phyloP scores from a whole-genome alignment of 2,888 invertebrate genomes.

The Brenthis daphne region DNA sequence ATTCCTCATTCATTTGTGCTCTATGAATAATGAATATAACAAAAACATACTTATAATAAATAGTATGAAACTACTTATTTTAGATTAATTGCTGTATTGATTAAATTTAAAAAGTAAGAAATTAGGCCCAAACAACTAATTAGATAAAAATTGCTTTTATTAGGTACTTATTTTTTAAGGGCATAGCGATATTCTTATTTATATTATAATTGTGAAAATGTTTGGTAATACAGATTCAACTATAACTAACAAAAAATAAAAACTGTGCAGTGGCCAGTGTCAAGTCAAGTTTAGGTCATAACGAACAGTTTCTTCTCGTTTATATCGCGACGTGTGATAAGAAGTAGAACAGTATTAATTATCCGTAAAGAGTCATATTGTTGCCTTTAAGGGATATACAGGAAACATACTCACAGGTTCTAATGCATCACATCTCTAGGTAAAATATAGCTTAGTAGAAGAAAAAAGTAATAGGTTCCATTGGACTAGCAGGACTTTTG shows the following conservation, averaged over 20 bases:
- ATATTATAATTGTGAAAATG: no score
- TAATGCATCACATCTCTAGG: conserved; percentile 44
- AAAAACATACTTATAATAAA: no score
- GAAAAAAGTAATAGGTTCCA: conserved; percentile 55
- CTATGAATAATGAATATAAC: not conserved
- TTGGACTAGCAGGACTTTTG: conserved; percentile 59
- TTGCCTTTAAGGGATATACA: conserved; percentile 68
- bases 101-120: no score
- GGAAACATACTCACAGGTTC: conserved; percentile 64
- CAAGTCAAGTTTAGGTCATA: conserved; percentile 43
- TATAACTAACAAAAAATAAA: no score
- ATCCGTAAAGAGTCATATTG: conserved; percentile 56
- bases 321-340: conserved; percentile 54
- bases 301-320: conserved; percentile 50
- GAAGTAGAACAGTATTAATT: conserved; percentile 60
- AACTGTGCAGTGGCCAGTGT: not conserved
- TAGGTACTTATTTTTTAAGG: no score
- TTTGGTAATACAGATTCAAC: no score
- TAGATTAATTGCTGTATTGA: no score
- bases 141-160: no score
- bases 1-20: not conserved
- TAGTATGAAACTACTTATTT: no score
- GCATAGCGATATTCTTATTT: no score
- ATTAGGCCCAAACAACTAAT: no score
- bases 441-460: conserved; percentile 46